Base-by-base conservation (phyloP, 2,797 vertebrate species). In the Rhinogobio ventralis region DNA sequence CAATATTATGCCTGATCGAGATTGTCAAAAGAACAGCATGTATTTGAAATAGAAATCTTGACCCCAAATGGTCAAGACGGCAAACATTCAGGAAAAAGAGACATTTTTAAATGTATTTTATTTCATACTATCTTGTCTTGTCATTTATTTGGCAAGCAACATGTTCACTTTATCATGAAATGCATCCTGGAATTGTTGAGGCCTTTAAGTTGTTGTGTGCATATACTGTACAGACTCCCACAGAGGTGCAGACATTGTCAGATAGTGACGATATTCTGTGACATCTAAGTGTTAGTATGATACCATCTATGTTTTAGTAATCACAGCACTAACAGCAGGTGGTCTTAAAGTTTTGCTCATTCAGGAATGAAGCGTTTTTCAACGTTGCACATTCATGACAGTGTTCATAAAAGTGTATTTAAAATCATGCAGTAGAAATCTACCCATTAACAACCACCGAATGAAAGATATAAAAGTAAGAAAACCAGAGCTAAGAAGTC, bases 151-250 rank as follows among this genome's bases (percentile, higher is more conserved):
- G 74, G 60, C 89, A 90, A 90, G 90, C 90, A 91, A 89, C 82
- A 89, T 89, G 86, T 91, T 79, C 78, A 90, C 87, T 89, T 87
- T 86, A 74, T 86, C 82, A 88, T 81, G 77, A 87, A 89, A 75
- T 86, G 85, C 85, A 82, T 86, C 81, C 19, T 30, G 84, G 33
- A 82, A 17, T 49, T 2, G 10, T 71, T 19, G 42, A 82, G 74
- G 79, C 86, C 2, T 46, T 79, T 13, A 5, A 62, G 57, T 77
- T 73, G 8, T 33, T 20, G 13, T 77, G 81, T 74, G 83, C 78
- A 85, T 77, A 86, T 85, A 62, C 57, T 75, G 82, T 84, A 87
- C 46, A 46, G 25, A 57, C 67, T 71, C 10, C 39, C 66, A 73
- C 79, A 75, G 68, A 78, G 64, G 14, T 57, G 80, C 49, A 57